Conservation (phyloP, 2,113 vertebrate species). For the Brachypodius melanocephalos region DNA sequence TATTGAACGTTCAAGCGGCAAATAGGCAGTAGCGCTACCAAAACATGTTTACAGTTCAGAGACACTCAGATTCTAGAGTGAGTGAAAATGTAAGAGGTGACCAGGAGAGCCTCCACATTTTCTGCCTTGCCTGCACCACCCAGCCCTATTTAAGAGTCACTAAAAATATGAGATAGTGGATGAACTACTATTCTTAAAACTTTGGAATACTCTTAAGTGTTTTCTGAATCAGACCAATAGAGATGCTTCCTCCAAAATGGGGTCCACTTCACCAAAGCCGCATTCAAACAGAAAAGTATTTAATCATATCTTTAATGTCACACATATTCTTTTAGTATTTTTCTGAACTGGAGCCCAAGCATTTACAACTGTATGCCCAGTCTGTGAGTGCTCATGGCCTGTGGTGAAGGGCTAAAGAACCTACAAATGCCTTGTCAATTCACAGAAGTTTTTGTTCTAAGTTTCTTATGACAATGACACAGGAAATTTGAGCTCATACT, state of each 20-base stretch:
- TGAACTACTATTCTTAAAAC: background rate
- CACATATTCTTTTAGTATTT: background rate
- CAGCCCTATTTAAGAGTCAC: background rate
- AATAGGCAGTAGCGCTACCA: background rate
- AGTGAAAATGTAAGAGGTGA: background rate
- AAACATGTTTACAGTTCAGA: background rate
- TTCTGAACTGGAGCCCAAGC: background rate
- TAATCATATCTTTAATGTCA: background rate
- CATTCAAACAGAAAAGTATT: background rate
- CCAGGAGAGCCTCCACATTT: background rate
- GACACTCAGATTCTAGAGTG: background rate
- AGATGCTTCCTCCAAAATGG: background rate
- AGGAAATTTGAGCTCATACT: background rate
- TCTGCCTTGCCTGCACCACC: background rate
- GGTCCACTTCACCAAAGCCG: background rate
- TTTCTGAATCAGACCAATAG: background rate
- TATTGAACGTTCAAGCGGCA: background rate
- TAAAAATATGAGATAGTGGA: background rate
- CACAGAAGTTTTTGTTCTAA: background rate
- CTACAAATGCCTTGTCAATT: background rate
- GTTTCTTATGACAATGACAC: background rate
- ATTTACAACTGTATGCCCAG: background rate
- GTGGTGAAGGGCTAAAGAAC: background rate
- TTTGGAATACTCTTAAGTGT: background rate
- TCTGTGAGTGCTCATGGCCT: background rate